These are phyloP conservation scores for Chondrosia reniformis DNA, from an alignment of 37 sponge, comb jelly and placozoan species.

Conservation along the genomic window DNA sequence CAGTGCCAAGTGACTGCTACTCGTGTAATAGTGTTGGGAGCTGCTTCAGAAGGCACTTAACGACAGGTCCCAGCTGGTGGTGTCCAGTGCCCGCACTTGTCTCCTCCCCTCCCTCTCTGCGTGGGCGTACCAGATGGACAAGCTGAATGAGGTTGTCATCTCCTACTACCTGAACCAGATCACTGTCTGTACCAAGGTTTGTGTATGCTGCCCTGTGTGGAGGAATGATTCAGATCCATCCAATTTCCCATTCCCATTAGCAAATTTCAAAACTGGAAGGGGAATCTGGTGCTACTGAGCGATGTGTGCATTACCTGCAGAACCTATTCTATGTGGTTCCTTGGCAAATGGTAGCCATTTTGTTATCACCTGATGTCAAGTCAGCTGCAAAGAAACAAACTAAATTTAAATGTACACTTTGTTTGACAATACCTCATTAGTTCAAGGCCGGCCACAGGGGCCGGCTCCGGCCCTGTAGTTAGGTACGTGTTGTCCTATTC, in stretches of 20 bases:
- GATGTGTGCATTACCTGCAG: constrained; percentile 57
- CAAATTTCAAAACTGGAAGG: constrained; percentile 65
- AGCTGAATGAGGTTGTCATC: constrained; percentile 62
- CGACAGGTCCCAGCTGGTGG: constrained; percentile 67
- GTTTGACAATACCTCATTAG: too few relatives aligned
- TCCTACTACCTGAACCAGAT: constrained; percentile 63
- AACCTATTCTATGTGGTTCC: constrained; percentile 71
- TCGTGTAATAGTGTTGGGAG: constrained; percentile 64
- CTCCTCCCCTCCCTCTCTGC: constrained; percentile 80
- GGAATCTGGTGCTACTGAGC: constrained; percentile 62
- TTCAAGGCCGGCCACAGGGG: too few relatives aligned
- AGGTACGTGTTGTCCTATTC: background rate
- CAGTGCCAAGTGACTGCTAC: background rate
- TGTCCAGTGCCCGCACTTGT: constrained; percentile 41
- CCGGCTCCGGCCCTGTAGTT: background rate
- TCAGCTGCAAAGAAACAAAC: too few relatives aligned
- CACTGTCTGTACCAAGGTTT: constrained; percentile 63
- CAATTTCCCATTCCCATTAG: constrained; percentile 11
- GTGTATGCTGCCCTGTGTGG: constrained; percentile 3
- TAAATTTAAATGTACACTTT: too few relatives aligned
- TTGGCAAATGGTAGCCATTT: constrained; percentile 58
- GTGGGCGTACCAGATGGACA: constrained; percentile 75
- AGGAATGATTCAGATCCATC: background rate
- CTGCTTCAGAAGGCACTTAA: constrained; percentile 57
- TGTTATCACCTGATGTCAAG: background rate